These are phyloP conservation scores for Protobothrops mucrosquamatus DNA, from an alignment of 2,113 vertebrate genomes.

Conservation along the genomic window DNA sequence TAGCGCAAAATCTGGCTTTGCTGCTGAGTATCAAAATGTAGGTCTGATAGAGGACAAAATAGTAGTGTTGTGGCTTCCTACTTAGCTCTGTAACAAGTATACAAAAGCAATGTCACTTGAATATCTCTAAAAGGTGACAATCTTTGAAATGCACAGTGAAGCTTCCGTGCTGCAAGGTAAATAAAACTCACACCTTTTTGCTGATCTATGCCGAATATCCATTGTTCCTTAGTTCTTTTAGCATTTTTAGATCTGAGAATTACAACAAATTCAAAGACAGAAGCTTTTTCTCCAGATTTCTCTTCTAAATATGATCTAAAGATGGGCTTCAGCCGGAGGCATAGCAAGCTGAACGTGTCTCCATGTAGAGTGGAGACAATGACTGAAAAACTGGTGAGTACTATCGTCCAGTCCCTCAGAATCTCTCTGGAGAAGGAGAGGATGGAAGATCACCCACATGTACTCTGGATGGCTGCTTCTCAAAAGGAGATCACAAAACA, in stretches of 20 bases:
- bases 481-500: no score
- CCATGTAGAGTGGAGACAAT: neutral
- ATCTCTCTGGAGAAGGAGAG: no score
- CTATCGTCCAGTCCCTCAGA: no score
- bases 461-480: no score
- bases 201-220: neutral
- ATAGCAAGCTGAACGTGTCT: neutral
- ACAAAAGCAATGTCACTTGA: neutral
- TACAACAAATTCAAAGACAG: neutral
- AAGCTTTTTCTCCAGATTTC: neutral
- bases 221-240: neutral
- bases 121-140: neutral
- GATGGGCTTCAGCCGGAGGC: neutral
- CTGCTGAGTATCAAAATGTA: neutral
- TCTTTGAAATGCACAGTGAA: neutral
- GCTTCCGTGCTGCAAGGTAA: neutral
- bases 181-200: neutral
- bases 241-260: neutral
- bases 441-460: no score
- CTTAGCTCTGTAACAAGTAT: neutral
- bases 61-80: neutral
- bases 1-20: neutral
- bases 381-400: no score
- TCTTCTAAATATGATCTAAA: neutral
- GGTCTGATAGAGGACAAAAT: neutral